phyloP scores from a whole-genome alignment of 2,113 vertebrate species.

The Typhlomys cinereus region DNA sequence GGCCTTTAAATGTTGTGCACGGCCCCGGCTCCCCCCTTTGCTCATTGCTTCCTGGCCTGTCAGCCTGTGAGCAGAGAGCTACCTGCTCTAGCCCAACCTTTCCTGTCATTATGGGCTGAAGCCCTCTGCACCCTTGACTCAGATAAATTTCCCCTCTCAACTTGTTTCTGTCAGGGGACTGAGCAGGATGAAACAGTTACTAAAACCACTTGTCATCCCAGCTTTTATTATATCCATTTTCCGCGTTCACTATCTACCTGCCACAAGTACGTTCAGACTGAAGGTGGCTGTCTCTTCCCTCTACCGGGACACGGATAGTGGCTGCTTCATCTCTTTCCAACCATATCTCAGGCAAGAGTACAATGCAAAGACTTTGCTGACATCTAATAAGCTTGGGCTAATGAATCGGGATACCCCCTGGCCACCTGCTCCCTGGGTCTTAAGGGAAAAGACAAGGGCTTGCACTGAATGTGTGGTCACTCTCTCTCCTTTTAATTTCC shows the following conservation, averaged over 20 bases:
- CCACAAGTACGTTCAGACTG: not conserved
- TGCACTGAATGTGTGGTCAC: constrained; percentile 29
- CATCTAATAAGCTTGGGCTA: constrained; percentile 49
- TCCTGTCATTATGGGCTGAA: not conserved
- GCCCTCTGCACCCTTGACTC: not conserved
- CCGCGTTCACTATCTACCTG: not conserved
- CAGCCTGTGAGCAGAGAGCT: not conserved
- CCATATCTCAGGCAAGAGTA: not conserved
- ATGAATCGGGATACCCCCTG: constrained; percentile 47
- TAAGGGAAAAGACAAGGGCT: constrained; percentile 48
- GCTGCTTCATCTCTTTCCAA: not conserved
- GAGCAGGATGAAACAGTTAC: not conserved
- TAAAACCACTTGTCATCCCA: not conserved
- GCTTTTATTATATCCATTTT: not conserved
- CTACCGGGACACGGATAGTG: not conserved
- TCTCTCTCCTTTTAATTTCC: constrained; percentile 56
- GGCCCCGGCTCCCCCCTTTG: not conserved
- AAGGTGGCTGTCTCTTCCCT: not conserved
- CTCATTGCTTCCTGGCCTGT: not conserved
- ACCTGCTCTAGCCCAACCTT: not conserved
- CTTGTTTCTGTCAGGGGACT: not conserved
- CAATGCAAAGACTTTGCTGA: constrained; percentile 1
- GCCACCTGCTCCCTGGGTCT: constrained; percentile 65
- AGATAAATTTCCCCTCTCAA: not conserved
- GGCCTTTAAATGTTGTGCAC: not conserved